Evolutionary conservation across 1,140 invertebrate species (phyloP), one percentile per base, ranked within the genome.

Genomic region (Drosophila kikkawai): DNA sequence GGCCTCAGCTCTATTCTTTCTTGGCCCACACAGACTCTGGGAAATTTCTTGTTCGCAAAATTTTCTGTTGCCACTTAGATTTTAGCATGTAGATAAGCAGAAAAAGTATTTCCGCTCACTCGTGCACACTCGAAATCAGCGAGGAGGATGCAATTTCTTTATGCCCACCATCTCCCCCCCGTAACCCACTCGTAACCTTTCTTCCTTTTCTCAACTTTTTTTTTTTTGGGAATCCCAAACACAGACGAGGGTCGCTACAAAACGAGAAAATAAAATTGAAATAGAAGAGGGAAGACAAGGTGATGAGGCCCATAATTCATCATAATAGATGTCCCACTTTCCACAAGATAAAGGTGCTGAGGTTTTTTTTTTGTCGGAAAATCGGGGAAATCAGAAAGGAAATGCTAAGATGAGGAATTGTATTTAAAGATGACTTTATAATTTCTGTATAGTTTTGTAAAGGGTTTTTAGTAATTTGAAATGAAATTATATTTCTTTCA

Each of bases 41-140:
- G 29, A 41, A 76, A 65, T 63, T 80, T 60, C 59, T 66, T 68
- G 61, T 51, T 56, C 56, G 64, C 69, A 74, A 59, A 51, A 60
- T 51, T 73, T 73, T 84, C 78, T 69, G 74, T 81, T 85, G 65
- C 82, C 82, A 84, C 82, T 83, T 84, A 88, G 84, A 84, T 88
- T 87, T 87, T 80, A 80, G 73, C 80, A 88, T 87, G 68, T 75
- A 84, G 80, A 80, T 77, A 78, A 78, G 70, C 73, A 61, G 65
- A 83, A 88, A 79, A 87, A 87, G 69, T 83, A 88, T 87, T 77
- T 85, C 70, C 82, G 79, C 78, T 71, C 81, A 73, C 66, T 66
- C 75, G 75, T 71, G 79, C 74, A 82, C 81, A 64, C 73, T 78
- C 57, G 64, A 78, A 78, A 78, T 68, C 64, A 56, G 67, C 70